phyloP scores from a whole-genome alignment of 2,888 invertebrate species.

The Parelbella ahira region DNA sequence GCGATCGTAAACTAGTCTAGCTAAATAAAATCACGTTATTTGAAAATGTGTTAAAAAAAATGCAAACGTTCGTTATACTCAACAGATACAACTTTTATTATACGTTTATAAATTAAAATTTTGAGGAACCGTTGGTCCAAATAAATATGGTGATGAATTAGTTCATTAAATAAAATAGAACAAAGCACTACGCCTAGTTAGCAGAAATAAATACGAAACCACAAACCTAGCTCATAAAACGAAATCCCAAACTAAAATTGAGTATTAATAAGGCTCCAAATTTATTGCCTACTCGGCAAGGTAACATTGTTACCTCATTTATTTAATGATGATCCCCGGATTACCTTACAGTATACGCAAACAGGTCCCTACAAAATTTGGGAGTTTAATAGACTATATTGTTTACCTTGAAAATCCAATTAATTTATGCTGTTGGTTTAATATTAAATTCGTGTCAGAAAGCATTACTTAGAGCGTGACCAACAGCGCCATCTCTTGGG shows the following conservation, averaged over 20 bases:
- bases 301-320: slow-evolving; percentile 30
- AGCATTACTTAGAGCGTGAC: no score
- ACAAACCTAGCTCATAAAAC: slow-evolving; percentile 13
- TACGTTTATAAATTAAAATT: no score
- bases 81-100: no score
- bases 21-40: no score
- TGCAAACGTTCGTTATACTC: no score
- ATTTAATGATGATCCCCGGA: slow-evolving; percentile 33
- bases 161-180: no score
- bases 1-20: no score
- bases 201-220: slow-evolving; percentile 18
- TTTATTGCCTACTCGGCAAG: slow-evolving; percentile 26
- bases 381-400: slow-evolving; percentile 33
- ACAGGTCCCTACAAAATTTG: slow-evolving; percentile 30
- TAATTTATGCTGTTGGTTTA: slow-evolving; percentile 25
- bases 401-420: slow-evolving; percentile 33
- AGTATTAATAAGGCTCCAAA: slow-evolving; percentile 23
- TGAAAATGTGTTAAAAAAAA: no score
- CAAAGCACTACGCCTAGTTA: slow-evolving; percentile 10
- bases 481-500: no score
- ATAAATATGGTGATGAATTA: no score
- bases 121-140: no score
- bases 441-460: slow-evolving; percentile 13
- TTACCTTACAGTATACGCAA: slow-evolving; percentile 31
- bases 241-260: slow-evolving; percentile 16